These are phyloP conservation scores for Polyergus mexicanus DNA, from an alignment of 1,140 invertebrate species.

Conservation along the genomic window DNA sequence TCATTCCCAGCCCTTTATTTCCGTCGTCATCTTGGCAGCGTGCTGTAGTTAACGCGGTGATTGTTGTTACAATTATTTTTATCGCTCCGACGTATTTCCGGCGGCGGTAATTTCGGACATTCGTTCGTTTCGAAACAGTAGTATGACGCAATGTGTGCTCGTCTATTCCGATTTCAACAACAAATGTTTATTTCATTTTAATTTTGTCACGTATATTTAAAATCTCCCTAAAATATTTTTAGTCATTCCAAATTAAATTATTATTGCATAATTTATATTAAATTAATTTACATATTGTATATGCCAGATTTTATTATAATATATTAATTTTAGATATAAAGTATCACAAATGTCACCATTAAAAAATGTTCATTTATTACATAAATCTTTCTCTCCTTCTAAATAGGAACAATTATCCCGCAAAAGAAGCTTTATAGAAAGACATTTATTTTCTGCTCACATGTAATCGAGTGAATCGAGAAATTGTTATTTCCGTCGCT, in stretches of 20 bases:
- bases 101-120: conserved; percentile 3
- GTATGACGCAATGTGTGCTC: neutral
- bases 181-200: conserved; percentile 24
- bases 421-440: neutral
- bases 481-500: conserved; percentile 40
- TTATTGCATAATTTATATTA: neutral
- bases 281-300: neutral
- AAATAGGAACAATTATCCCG: neutral
- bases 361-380: neutral
- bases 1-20: conserved; percentile 79
- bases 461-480: conserved; percentile 2
- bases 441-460: neutral
- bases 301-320: neutral
- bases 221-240: neutral
- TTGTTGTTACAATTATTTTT: conserved; percentile 68
- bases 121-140: neutral
- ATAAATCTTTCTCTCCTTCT: neutral
- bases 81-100: conserved; percentile 24
- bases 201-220: neutral
- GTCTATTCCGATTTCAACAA: neutral
- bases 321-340: too few relatives aligned
- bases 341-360: neutral
- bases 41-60: conserved; percentile 34
- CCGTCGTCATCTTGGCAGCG: conserved; percentile 70
- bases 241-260: neutral